phyloP scores from a whole-genome alignment of 2,888 invertebrate species.

The Lithosia quadra region DNA sequence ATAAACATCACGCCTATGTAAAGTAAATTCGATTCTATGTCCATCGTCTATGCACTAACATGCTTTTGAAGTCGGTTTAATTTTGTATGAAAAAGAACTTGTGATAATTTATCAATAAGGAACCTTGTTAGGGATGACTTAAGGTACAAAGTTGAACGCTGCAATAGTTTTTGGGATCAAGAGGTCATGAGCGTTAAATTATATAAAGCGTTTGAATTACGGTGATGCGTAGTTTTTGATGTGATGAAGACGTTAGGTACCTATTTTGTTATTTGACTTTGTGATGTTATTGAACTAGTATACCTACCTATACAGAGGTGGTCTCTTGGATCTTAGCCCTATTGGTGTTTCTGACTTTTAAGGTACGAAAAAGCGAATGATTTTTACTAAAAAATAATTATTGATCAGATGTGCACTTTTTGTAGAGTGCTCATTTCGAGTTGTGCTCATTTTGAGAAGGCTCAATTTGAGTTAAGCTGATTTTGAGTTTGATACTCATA shows the following conservation, averaged over 20 bases:
- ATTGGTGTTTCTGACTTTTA: too few species aligned
- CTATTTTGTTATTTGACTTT: not conserved
- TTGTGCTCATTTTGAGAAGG: too few species aligned
- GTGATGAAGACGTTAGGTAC: not conserved
- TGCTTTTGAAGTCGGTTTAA: too few species aligned
- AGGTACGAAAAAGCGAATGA: not conserved
- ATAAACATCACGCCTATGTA: too few species aligned
- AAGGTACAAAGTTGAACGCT: not conserved
- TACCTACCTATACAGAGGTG: not conserved
- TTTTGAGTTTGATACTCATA: too few species aligned
- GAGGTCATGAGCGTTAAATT: not conserved
- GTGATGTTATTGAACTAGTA: not conserved
- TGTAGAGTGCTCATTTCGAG: not conserved
- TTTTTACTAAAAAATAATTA: not conserved
- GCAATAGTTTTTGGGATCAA: not conserved
- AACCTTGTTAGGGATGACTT: not conserved
- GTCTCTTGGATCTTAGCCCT: too few species aligned
- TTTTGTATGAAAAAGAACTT: too few species aligned
- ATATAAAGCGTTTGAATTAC: not conserved
- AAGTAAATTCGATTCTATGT: too few species aligned
- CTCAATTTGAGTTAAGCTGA: too few species aligned
- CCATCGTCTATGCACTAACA: too few species aligned
- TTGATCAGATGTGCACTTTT: not conserved
- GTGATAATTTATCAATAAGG: not conserved
- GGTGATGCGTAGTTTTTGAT: not conserved